Evolutionary conservation across 2,888 invertebrate genomes (phyloP), one percentile per base, ranked within the genome.

Genomic region (Lithophane semibrunnea): DNA sequence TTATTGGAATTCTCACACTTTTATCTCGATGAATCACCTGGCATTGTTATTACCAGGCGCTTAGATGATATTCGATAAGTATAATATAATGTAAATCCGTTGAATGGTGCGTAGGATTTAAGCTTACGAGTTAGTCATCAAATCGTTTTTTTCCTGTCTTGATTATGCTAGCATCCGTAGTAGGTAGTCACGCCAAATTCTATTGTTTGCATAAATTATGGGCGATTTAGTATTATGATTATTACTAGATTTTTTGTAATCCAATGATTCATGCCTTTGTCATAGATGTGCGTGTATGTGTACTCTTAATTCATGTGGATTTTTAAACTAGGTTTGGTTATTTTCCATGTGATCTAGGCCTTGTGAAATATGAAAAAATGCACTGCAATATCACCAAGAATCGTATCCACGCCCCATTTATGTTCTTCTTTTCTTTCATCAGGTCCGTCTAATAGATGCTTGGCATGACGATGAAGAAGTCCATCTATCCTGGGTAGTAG

Each of bases 401-500:
- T 58, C 13, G 24, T 58, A 24, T 24, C 18, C 10, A 24, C 42
- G 9, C n/a, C 47, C 12, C 18, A 29, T 54, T 47, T 3, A 49
- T 58, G 8, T n/a, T 29, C 49, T 64, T 37, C 12, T 0, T 60
- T 44, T 72, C 65, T 52, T 73, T 16, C 42, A 54, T 16, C 79
- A 96, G 96, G 94, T 96, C 18, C 93, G 90, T 60, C 92, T 96
- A 0, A 83, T 93, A 87, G 96, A 96, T 77, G 94, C 95, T 0
- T 96, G 94, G 93, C 94, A 93, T 74, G 95, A 96, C 49, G 94
- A 95, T 18, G 94, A 95, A 88, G 95, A 95, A 82, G 93, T 96
- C 18, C 93, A 95, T 72, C 80, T 96, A 10, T 95, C 96, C n/a
- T 96, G 96, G 96, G 73, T 89, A 7, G 88, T 96, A 2, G 96